Evolutionary conservation across 2,113 vertebrate species (phyloP), one percentile per base, ranked within the genome.

Genomic region (Oncorhynchus keta): DNA sequence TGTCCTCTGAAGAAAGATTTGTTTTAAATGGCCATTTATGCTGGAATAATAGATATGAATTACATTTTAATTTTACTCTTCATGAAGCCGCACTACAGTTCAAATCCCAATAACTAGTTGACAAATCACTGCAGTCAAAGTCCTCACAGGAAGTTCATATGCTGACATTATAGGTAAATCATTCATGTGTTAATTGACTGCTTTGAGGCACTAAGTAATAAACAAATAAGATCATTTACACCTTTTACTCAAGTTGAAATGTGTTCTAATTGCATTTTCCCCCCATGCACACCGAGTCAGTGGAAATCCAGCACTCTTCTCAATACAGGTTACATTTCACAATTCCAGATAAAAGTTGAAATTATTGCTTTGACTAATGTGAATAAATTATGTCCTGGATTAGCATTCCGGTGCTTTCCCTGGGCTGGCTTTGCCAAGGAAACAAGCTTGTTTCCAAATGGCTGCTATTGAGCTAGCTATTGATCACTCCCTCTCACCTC

Each of bases 141-240:
- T 59, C 64, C 80, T 82, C 72, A 72, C 22, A 68, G 65, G 55
- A 59, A 78, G 80, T 82, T 72, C 59, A 76, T 74, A 61, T 75
- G 76, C 73, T 70, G 55, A 74, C 65, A 75, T 78, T 75, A 18
- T 39, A 32, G 76, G 83, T 77, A 61, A 81, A 85, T 88, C 86
- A 83, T 79, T 89, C 84, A 84, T 88, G 78, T 78, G 87, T 86
- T 85, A 82, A 78, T 57, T 77, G 79, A 79, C 79, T 83, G 80
- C 85, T 84, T 75, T 76, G 65, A 78, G 83, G 72, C 32, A 69
- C 70, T 24, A 45, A 57, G 77, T 89, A 86, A 89, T 88, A 84
- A 78, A 83, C 79, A 89, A 87, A 86, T 84, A 87, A 84, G 80
- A 85, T 82, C 51, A 76, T 81, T 81, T 84, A 79, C 67, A 77